Percentiles rank a stretch among this genome's conserved stretches.
phyloP scores from a whole-genome alignment of 2,888 invertebrate genomes.

The Nebria brevicollis region DNA sequence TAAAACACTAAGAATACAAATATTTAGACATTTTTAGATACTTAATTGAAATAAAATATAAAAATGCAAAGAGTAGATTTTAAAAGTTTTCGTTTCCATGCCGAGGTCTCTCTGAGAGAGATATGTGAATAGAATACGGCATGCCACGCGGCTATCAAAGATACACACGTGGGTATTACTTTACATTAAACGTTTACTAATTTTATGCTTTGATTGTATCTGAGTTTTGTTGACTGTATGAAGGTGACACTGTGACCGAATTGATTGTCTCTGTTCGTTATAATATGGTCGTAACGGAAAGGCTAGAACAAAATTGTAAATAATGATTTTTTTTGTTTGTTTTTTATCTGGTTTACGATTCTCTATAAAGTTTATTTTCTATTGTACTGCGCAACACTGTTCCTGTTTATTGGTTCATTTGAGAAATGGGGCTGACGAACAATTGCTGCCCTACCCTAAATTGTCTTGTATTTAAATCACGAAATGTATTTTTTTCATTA shows the following conservation, averaged over 20 bases:
- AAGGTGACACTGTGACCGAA: constrained; percentile 24
- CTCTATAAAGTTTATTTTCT: constrained; percentile 37
- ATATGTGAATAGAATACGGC: not conserved
- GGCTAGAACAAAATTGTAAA: constrained; percentile 37
- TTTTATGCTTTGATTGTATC: constrained; percentile 22
- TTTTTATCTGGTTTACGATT: constrained; percentile 20
- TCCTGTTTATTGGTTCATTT: constrained; percentile 18
- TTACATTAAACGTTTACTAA: constrained; percentile 23
- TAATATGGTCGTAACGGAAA: constrained; percentile 14
- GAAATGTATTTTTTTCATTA: constrained; percentile 7
- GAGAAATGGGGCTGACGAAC: constrained; percentile 30
- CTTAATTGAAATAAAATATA: no score
- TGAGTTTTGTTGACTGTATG: constrained; percentile 26
- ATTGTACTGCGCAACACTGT: not conserved
- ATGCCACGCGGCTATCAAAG: not conserved
- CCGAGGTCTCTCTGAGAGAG: not conserved
- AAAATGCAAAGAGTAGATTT: no score
- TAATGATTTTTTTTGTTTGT: not conserved
- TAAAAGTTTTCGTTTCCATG: no score
- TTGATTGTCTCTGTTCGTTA: constrained; percentile 18
- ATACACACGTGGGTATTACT: constrained; percentile 18
- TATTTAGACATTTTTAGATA: no score
- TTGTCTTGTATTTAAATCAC: not conserved
- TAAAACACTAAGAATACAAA: not conserved
- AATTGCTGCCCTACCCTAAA: constrained; percentile 33